phyloP scores from a whole-genome alignment of 2,113 vertebrate species.

The Xenopus laevis region DNA sequence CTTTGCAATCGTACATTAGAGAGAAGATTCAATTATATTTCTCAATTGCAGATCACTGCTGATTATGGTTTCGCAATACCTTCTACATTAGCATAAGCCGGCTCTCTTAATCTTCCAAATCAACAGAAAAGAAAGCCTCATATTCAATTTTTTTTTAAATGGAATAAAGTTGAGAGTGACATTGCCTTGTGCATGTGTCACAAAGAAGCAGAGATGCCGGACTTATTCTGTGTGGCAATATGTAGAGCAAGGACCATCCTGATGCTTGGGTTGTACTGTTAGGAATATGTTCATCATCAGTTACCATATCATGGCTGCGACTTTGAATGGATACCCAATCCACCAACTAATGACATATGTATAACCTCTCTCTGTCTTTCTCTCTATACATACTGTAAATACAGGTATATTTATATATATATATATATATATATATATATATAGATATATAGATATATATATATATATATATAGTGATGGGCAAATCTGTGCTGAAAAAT shows the following conservation, averaged over 20 bases:
- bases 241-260: neutral
- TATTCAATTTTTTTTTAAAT: neutral
- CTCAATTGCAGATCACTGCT: neutral
- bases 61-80: neutral
- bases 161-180: neutral
- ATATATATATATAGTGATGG: no score
- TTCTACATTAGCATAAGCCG: neutral
- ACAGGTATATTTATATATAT: no score
- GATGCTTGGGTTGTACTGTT: no score
- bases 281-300: no score
- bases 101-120: neutral
- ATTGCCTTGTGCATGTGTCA: neutral
- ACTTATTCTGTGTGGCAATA: neutral
- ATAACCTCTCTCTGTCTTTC: no score
- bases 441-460: no score
- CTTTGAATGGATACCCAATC: no score
- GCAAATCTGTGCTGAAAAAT: no score
- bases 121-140: neutral
- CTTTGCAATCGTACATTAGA: neutral
- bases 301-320: no score
- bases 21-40: neutral
- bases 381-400: no score
- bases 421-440: no score
- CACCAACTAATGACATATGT: no score
- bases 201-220: neutral